Evolutionary conservation across 1,140 invertebrate species (phyloP).

Genomic region (Oncopodura yosiiana): DNA sequence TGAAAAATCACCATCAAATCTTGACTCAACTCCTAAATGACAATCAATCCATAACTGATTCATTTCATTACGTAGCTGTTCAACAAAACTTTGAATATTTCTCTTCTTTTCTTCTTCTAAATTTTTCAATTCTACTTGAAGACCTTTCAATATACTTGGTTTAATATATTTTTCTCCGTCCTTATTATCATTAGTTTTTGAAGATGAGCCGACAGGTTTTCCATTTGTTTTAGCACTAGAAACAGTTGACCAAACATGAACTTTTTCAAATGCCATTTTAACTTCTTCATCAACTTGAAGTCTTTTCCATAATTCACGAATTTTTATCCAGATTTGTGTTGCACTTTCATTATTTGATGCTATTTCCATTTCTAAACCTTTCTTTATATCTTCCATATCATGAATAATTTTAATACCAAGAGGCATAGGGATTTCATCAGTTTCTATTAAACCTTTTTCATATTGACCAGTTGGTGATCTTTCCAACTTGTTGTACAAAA

Average conservation of each 20-base stretch:
- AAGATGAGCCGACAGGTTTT: background rate
- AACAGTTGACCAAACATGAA: background rate
- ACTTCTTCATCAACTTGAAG: slow-evolving; percentile 15
- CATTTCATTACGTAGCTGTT: slow-evolving; percentile 20
- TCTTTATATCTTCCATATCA: slow-evolving; percentile 4
- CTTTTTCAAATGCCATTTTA: slow-evolving; percentile 1
- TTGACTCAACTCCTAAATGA: background rate
- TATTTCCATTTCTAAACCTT: background rate
- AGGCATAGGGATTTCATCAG: background rate
- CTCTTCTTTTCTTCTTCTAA: slow-evolving; percentile 25
- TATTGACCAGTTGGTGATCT: background rate
- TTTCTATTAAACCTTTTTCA: slow-evolving; percentile 3
- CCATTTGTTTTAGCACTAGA: background rate
- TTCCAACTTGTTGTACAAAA: slow-evolving; percentile 14
- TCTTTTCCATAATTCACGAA: slow-evolving; percentile 28
- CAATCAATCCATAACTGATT: slow-evolving; percentile 14
- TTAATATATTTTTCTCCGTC: background rate
- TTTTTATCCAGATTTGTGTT: slow-evolving; percentile 8
- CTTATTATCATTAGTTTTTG: background rate
- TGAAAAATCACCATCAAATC: background rate
- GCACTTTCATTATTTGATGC: slow-evolving; percentile 8
- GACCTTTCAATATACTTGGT: background rate
- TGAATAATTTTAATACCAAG: slow-evolving; percentile 3
- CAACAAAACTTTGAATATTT: slow-evolving; percentile 20
- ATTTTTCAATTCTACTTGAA: slow-evolving; percentile 13